Evolutionary conservation across 2,888 invertebrate species (phyloP).

Genomic region (Tricholauxania praeusta): DNA sequence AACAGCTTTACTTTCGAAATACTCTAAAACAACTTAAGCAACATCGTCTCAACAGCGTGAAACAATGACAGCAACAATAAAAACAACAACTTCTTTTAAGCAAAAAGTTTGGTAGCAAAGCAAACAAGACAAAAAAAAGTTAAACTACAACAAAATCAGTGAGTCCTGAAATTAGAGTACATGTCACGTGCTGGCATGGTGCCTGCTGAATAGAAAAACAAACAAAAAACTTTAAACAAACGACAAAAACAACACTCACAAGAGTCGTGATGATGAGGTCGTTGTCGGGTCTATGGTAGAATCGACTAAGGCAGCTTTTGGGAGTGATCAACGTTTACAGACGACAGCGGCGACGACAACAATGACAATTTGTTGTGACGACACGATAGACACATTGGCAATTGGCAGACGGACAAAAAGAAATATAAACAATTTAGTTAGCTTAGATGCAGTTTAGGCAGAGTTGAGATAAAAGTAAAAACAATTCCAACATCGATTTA

Average conservation of each 20-base stretch:
- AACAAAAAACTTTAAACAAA: constrained; percentile 39
- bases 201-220: constrained; percentile 26
- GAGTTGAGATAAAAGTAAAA: no score
- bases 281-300: constrained; percentile 38
- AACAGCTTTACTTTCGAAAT: no score
- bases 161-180: constrained; percentile 40
- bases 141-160: neutral
- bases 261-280: constrained; percentile 48
- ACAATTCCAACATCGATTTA: no score
- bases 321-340: constrained; percentile 34
- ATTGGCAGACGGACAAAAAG: neutral
- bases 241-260: constrained; percentile 6
- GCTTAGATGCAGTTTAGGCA: no score
- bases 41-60: neutral
- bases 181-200: constrained; percentile 44
- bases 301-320: constrained; percentile 1
- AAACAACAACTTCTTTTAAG: constrained; percentile 16
- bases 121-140: neutral
- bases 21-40: no score
- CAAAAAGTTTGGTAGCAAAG: neutral
- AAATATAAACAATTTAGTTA: no score
- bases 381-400: constrained; percentile 24
- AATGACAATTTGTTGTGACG: constrained; percentile 48
- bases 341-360: constrained; percentile 39
- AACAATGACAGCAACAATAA: constrained; percentile 26